These are phyloP conservation scores for Epinotia brunnichana DNA, from an alignment of 2,888 invertebrate genomes.

Conservation along the genomic window DNA sequence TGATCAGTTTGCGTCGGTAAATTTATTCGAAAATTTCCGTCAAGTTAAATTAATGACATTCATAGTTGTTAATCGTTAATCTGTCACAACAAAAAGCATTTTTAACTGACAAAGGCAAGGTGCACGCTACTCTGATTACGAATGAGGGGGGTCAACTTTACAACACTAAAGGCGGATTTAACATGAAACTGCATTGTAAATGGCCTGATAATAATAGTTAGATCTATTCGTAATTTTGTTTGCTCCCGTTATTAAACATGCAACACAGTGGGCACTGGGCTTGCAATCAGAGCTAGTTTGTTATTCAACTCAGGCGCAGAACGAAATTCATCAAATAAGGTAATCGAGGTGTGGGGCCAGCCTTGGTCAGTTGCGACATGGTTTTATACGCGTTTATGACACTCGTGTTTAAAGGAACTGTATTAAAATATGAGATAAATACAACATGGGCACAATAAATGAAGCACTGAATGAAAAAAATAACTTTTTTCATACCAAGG, in stretches of 20 bases:
- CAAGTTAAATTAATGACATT: neutral
- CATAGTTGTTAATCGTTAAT: neutral
- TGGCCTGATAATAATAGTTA: neutral
- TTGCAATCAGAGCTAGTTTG: slow-evolving; percentile 43
- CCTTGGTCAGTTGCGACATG: slow-evolving; percentile 56
- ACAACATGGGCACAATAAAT: neutral
- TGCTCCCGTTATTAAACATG: neutral
- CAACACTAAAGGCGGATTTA: neutral
- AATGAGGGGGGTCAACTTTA: neutral
- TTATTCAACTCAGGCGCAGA: slow-evolving; percentile 49
- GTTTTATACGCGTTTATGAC: slow-evolving; percentile 39
- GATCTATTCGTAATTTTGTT: neutral
- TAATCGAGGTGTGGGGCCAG: slow-evolving; percentile 65
- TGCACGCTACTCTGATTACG: neutral
- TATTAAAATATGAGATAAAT: neutral
- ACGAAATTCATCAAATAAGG: slow-evolving; percentile 57
- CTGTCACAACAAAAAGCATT: neutral
- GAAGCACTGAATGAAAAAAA: too few species aligned
- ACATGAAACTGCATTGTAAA: neutral
- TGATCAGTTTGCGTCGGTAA: neutral
- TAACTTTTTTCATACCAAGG: too few species aligned
- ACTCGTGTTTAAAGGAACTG: slow-evolving; percentile 1
- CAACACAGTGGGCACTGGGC: slow-evolving; percentile 5
- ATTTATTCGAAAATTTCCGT: neutral
- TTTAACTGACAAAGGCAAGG: neutral